Evolutionary conservation across 2,113 vertebrate genomes (phyloP).

Genomic region (Hiodon alosoides): DNA sequence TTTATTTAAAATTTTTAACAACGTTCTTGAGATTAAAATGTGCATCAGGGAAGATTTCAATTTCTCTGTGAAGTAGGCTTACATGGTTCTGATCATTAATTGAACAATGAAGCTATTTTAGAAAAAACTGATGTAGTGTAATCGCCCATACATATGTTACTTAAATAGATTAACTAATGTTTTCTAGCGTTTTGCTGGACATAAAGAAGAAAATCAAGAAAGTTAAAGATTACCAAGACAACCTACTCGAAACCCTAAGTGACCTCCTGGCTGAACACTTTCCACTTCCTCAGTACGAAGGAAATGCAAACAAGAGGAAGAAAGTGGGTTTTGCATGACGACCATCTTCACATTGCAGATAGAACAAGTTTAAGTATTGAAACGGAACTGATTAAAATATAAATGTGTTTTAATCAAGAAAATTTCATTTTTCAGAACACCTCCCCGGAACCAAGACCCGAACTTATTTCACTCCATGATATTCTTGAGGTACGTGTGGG

Average conservation of each 20-base stretch:
- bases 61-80: no score
- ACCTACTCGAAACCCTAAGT: constrained; percentile 56
- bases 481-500: constrained; percentile 59
- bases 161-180: neutral
- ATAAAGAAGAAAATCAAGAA: constrained; percentile 58
- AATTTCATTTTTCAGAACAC: constrained; percentile 36
- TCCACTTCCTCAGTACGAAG: constrained; percentile 44
- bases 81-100: neutral
- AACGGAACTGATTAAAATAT: neutral
- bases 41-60: neutral
- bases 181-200: constrained; percentile 52
- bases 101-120: neutral
- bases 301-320: constrained; percentile 47
- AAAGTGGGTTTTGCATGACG: constrained; percentile 43
- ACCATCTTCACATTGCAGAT: neutral
- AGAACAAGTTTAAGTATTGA: neutral
- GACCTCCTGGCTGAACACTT: constrained; percentile 57
- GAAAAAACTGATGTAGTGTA: no score
- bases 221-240: constrained; percentile 56
- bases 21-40: no score
- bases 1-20: neutral
- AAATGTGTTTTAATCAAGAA: neutral
- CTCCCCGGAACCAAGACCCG: constrained; percentile 24
- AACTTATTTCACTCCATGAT: constrained; percentile 58
- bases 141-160: neutral